Percentiles rank a stretch among this genome's conserved stretches.
These are phyloP conservation scores for Terebella lapidaria DNA, from an alignment of 2,888 invertebrate species.

Conservation along the genomic window DNA sequence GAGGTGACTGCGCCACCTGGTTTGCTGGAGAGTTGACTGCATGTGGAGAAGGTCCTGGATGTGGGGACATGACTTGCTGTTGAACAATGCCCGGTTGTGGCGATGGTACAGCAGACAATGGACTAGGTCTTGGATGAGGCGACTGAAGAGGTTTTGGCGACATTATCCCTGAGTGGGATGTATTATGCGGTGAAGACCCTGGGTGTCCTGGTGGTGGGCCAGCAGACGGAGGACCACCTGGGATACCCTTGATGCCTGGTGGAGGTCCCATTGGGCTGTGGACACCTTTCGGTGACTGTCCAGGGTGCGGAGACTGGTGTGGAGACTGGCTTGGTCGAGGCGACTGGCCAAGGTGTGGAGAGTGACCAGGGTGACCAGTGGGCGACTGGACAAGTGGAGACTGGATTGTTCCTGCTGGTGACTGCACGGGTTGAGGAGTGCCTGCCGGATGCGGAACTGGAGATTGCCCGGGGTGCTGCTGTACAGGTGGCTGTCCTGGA, in stretches of 20 bases:
- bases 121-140: neutral
- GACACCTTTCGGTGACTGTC: constrained; percentile 6
- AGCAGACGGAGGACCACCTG: neutral
- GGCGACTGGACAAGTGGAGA: neutral
- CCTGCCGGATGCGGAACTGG: constrained; percentile 2
- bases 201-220: constrained; percentile 1
- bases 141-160: neutral
- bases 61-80: neutral
- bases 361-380: constrained; percentile 36
- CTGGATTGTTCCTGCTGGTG: constrained; percentile 1
- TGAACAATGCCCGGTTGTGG: constrained; percentile 2
- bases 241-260: neutral
- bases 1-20: constrained; percentile 5
- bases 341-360: constrained; percentile 33
- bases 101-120: neutral
- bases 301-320: constrained; percentile 5
- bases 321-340: constrained; percentile 22
- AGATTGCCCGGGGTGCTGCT: neutral
- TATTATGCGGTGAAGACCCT: constrained; percentile 2
- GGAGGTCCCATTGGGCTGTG: constrained; percentile 6
- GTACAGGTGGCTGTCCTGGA: neutral
- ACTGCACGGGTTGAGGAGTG: neutral
- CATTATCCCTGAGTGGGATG: no score
- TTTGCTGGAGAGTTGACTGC: constrained; percentile 1
- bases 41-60: constrained; percentile 9